Evolutionary conservation across 1,140 invertebrate species (phyloP).

Genomic region (Galleria mellonella): DNA sequence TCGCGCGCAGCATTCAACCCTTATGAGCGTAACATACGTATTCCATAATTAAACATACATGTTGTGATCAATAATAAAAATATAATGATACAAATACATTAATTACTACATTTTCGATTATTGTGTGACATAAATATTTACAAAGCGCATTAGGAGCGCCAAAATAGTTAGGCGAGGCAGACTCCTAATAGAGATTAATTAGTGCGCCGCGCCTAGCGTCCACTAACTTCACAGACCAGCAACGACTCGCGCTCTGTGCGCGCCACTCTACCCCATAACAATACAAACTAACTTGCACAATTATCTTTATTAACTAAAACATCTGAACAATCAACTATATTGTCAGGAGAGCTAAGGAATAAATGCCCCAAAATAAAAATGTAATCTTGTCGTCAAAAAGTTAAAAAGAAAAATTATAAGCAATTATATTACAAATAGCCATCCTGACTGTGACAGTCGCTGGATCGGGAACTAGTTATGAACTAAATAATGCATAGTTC

Average conservation of each 20-base stretch:
- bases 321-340: constrained; percentile 31
- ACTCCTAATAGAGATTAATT: constrained; percentile 30
- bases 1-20: constrained; percentile 14
- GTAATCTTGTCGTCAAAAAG: constrained; percentile 52
- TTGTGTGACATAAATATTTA: constrained; percentile 74
- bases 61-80: constrained; percentile 73
- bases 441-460: constrained; percentile 47
- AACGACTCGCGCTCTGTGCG: constrained; percentile 9
- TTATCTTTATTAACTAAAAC: constrained; percentile 69
- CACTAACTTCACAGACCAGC: neutral
- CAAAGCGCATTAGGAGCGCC: constrained; percentile 61
- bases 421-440: constrained; percentile 47
- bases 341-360: constrained; percentile 57
- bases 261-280: too few species aligned
- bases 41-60: constrained; percentile 65
- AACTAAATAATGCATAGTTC: constrained; percentile 17
- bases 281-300: constrained; percentile 15
- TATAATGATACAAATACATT: constrained; percentile 74
- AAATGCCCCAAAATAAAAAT: constrained; percentile 55
- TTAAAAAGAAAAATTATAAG: constrained; percentile 43
- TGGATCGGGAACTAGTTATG: constrained; percentile 23
- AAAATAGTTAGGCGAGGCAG: constrained; percentile 50
- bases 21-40: constrained; percentile 44
- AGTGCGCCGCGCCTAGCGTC: constrained; percentile 17
- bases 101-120: constrained; percentile 70